A percentile compares a stretch with the other conserved stretches of the same genome.
Evolutionary conservation across 2,888 invertebrate genomes (phyloP).

Genomic region (Pachydiplax longipennis): DNA sequence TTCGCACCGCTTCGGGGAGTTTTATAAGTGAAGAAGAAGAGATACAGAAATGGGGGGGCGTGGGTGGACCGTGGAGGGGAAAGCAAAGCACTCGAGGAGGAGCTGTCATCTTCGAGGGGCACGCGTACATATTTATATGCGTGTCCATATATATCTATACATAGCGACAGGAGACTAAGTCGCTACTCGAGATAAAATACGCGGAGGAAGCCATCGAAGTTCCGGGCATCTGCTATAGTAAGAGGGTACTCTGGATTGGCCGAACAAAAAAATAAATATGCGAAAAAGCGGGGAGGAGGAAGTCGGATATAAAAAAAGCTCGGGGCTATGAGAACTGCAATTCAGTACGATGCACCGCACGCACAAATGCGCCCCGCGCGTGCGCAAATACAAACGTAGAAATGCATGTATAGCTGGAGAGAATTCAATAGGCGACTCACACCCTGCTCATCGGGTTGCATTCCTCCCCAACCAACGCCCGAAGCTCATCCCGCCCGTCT

Average conservation of each 20-base stretch:
- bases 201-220: not conserved
- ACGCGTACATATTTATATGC: not conserved
- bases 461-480: not conserved
- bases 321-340: slow-evolving; percentile 35
- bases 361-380: slow-evolving; percentile 18
- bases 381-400: not conserved
- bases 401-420: slow-evolving; percentile 26
- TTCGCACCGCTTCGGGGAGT: not conserved
- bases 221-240: not conserved
- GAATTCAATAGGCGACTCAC: slow-evolving; percentile 24
- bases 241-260: slow-evolving; percentile 9
- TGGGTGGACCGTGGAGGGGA: not conserved
- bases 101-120: not conserved
- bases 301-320: slow-evolving; percentile 17
- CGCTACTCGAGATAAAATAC: not conserved
- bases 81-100: not conserved
- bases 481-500: not conserved
- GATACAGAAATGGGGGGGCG: not conserved
- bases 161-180: not conserved
- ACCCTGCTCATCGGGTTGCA: not conserved
- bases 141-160: not conserved
- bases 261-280: slow-evolving; percentile 30
- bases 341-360: slow-evolving; percentile 9
- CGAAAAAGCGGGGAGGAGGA: not conserved
- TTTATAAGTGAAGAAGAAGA: slow-evolving; percentile 24